A percentile compares a stretch with the other conserved stretches of the same genome.
phyloP scores from a whole-genome alignment of 2,888 invertebrate species.

The Petrolisthes manimaculis region DNA sequence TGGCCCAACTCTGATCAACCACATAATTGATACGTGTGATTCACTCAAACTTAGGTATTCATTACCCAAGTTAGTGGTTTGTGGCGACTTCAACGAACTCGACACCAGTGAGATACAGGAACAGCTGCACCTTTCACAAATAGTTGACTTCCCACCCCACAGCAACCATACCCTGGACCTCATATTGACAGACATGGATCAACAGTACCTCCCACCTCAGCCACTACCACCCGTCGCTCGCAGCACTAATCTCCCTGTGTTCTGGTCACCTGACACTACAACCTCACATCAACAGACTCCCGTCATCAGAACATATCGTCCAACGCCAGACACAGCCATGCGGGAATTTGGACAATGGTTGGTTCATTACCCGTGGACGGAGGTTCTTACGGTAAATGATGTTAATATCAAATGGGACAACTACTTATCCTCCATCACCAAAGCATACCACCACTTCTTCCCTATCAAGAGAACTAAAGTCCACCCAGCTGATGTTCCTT shows the following conservation, averaged over 20 bases:
- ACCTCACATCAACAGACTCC: not conserved
- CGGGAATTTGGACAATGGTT: too few species aligned
- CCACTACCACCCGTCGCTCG: not conserved
- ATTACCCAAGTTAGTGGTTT: not conserved
- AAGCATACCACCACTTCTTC: too few species aligned
- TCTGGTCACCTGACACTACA: not conserved
- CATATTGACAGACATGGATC: constrained; percentile 2
- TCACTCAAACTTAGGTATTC: not conserved
- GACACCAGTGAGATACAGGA: not conserved
- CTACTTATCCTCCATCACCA: too few species aligned
- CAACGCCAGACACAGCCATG: not conserved
- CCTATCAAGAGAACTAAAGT: too few species aligned
- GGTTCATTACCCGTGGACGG: too few species aligned
- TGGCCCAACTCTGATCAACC: not conserved
- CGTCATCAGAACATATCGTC: not conserved
- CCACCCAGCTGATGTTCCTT: too few species aligned
- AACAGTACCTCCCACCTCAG: not conserved
- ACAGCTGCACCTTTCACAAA: not conserved
- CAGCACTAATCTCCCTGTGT: not conserved
- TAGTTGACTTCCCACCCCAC: constrained; percentile 6
- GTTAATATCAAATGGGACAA: too few species aligned
- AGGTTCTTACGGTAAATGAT: too few species aligned
- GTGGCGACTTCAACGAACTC: constrained; percentile 2
- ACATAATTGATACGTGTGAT: not conserved
- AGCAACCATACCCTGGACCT: constrained; percentile 17